Evolutionary conservation across 2,113 vertebrate genomes (phyloP).

Genomic region (Toxotes chatareus): DNA sequence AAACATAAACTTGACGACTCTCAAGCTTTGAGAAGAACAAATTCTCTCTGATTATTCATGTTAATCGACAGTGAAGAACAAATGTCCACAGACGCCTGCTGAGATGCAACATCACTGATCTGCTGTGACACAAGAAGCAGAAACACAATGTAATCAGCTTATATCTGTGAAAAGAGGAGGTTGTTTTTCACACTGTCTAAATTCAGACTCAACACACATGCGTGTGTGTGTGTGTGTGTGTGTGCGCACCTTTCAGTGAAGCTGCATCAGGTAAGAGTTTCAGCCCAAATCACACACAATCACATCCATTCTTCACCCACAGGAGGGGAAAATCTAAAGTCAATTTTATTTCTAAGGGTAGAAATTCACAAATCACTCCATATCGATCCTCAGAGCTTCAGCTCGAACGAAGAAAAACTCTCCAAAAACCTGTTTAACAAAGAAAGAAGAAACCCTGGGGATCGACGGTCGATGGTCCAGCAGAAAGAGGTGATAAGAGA

Average conservation of each 20-base stretch:
- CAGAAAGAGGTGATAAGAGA: neutral
- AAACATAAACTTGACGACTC: neutral
- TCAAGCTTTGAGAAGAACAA: neutral
- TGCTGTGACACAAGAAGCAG: slow-evolving; percentile 22
- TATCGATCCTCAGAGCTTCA: too few relatives aligned
- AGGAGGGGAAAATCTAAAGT: too few relatives aligned
- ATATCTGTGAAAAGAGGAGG: neutral
- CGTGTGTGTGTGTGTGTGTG: too few relatives aligned
- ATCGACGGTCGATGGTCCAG: neutral
- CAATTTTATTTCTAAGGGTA: too few relatives aligned
- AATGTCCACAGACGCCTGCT: slow-evolving; percentile 1
- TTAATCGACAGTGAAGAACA: slow-evolving; percentile 9
- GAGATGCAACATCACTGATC: slow-evolving; percentile 19
- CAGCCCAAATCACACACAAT: neutral
- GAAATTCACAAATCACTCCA: too few relatives aligned
- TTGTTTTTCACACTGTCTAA: slow-evolving; percentile 3
- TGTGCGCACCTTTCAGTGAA: neutral
- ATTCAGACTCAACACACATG: too few relatives aligned
- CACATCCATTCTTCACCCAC: too few relatives aligned
- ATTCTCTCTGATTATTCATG: neutral
- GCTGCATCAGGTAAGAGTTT: neutral
- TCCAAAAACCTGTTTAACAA: too few relatives aligned
- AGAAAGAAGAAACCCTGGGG: too few relatives aligned
- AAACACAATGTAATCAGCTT: slow-evolving; percentile 16
- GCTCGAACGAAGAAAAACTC: too few relatives aligned